Evolutionary conservation across 1,140 invertebrate genomes (phyloP), one percentile per base, ranked within the genome.

Genomic region (Maniola jurtina): DNA sequence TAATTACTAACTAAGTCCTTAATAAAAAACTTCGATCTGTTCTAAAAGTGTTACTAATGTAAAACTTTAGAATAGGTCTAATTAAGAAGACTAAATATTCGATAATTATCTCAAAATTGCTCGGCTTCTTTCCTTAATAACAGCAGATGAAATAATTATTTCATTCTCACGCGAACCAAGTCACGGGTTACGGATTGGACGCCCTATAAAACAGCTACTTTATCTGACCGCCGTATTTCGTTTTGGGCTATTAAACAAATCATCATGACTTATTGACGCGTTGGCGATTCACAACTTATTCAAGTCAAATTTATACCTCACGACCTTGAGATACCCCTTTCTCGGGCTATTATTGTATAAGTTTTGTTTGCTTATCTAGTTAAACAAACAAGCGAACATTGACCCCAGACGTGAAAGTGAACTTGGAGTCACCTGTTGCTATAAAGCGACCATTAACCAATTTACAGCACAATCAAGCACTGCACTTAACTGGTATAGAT

Each of bases 161-260:
- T 45, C 6, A 45, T 13, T 45, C 13, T n/a, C 13, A 45, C 10
- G 40, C 40, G 11, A 42, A 11, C 9, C 5, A 36, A 36, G 9
- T 56, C 38, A 16, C 11, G 52, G 52, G 36, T 36, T 36, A 45
- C 38, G 45, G 8, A 10, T 45, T 13, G 38, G 6, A 59, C 13
- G 42, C 42, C 42, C 42, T 13, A n/a, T 55, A 55, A 55, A 25
- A 34, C 36, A 6, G 48, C 38, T 61, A 61, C 47, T 61, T 48
- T 61, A 61, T 36, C 35, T 33, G 47, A 52, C 5, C 25, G 34
- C 52, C 25, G 34, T 61, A 61, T 52, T 9, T 38, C 47, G n/a
- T 34, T 52, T 61, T 38, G 52, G 34, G 15, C 60, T 47, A 61
- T 61, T 61, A 61, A 52, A 16, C 60, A 61, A 61, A 52, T 61